Evolutionary conservation across 2,888 invertebrate species (phyloP).

Genomic region (Sturmia bella): DNA sequence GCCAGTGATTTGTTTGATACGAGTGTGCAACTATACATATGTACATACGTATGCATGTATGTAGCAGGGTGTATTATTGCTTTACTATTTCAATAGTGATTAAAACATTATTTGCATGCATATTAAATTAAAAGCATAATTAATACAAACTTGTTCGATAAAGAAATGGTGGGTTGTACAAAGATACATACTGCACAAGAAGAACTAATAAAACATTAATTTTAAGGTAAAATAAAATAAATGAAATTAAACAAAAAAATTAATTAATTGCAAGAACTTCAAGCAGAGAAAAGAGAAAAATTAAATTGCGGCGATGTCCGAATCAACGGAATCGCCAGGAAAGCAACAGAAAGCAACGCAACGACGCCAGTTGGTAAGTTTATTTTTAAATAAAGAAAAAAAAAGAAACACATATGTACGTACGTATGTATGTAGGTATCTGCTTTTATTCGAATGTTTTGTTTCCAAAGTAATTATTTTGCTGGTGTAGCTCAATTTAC

Average conservation of each 20-base stretch:
- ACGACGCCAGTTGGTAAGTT: slow-evolving; percentile 82
- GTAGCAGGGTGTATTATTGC: slow-evolving; percentile 2
- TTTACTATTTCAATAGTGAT: slow-evolving; percentile 17
- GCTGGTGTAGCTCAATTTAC: slow-evolving; percentile 6
- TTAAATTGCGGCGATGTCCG: slow-evolving; percentile 78
- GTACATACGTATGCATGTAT: neutral
- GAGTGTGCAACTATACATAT: slow-evolving; percentile 3
- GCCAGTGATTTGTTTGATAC: slow-evolving; percentile 15
- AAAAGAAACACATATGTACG: no score
- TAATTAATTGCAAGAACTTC: slow-evolving; percentile 58
- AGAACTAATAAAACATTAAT: slow-evolving; percentile 6
- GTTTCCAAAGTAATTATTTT: neutral
- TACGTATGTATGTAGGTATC: no score
- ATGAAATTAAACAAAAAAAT: slow-evolving; percentile 25
- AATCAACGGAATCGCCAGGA: slow-evolving; percentile 80
- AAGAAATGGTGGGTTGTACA: neutral
- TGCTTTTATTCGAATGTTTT: slow-evolving; percentile 1
- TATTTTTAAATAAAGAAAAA: slow-evolving; percentile 8
- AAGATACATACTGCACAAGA: neutral
- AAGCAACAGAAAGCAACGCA: slow-evolving; percentile 78
- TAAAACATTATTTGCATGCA: neutral
- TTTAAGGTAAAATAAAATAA: slow-evolving; percentile 30
- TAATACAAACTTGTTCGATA: neutral
- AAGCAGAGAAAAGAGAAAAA: slow-evolving; percentile 45
- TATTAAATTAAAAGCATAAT: slow-evolving; percentile 10